A percentile compares a stretch with the other conserved stretches of the same genome.
Conservation (phyloP, 1,140 invertebrate species). For the Drosophila grimshawi region DNA sequence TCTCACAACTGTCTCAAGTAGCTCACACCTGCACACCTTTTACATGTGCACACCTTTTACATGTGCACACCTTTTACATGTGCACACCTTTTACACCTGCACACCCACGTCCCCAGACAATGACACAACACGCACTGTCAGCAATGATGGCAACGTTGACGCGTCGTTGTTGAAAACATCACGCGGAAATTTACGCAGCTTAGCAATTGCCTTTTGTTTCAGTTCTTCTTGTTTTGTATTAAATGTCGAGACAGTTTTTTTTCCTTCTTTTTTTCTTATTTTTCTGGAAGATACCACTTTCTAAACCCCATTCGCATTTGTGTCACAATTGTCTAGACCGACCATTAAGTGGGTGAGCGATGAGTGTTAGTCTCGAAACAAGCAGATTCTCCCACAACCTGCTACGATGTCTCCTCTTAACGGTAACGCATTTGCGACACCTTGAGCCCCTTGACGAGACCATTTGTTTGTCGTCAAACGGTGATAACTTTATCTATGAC, state of each 20-base stretch:
- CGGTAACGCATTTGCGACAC: conserved; percentile 65
- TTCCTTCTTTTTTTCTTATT: background rate
- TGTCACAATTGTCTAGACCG: conserved; percentile 81
- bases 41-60: conserved; percentile 11
- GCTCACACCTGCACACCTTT: conserved; percentile 33
- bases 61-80: too few relatives aligned
- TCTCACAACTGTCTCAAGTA: conserved; percentile 79
- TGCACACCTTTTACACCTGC: conserved; percentile 13
- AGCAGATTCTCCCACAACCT: conserved; percentile 31
- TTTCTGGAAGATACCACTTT: conserved; percentile 55
- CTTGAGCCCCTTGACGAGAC: conserved; percentile 69
- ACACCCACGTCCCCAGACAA: background rate
- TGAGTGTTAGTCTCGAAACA: conserved; percentile 16
- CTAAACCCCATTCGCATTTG: conserved; percentile 69
- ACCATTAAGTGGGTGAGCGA: conserved; percentile 33
- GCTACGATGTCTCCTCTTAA: conserved; percentile 38
- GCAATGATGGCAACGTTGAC: conserved; percentile 16
- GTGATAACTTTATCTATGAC: background rate
- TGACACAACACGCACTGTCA: conserved; percentile 61
- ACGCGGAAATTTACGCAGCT: conserved; percentile 80
- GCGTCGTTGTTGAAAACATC: conserved; percentile 21
- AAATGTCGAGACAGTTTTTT: conserved; percentile 61
- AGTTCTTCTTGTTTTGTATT: conserved; percentile 51
- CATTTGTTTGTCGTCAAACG: conserved; percentile 49
- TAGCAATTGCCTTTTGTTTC: conserved; percentile 64